A percentile compares a stretch with the other conserved stretches of the same genome.
These are phyloP conservation scores for Aphodius sticticus DNA, from an alignment of 2,888 invertebrate genomes.

Conservation along the genomic window DNA sequence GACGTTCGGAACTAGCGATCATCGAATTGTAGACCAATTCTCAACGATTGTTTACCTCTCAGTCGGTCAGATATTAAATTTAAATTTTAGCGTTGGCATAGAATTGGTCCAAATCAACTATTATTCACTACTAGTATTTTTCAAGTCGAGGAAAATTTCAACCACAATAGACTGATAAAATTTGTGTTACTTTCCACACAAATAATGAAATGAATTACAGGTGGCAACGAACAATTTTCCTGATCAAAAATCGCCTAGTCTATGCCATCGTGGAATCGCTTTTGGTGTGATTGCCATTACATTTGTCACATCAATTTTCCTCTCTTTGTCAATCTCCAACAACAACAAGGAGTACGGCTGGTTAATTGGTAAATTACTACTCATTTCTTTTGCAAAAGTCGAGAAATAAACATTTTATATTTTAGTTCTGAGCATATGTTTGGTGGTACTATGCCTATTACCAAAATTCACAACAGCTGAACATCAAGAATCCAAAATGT, in stretches of 20 bases:
- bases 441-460: conserved; percentile 65
- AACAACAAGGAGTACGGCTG: conserved; percentile 48
- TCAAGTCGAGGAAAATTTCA: too few relatives aligned
- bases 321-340: conserved; percentile 49
- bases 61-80: too few relatives aligned
- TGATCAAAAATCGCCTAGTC: conserved; percentile 50
- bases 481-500: conserved; percentile 48
- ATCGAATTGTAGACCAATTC: too few relatives aligned
- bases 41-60: too few relatives aligned
- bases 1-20: too few relatives aligned
- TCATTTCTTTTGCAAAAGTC: not conserved
- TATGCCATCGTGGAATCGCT: conserved; percentile 50
- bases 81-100: too few relatives aligned
- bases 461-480: conserved; percentile 60
- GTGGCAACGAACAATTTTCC: conserved; percentile 54
- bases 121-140: too few relatives aligned
- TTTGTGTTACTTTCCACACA: too few relatives aligned
- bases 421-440: conserved; percentile 64
- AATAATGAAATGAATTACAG: conserved; percentile 44
- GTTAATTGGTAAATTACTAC: conserved; percentile 49
- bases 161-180: not conserved
- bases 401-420: conserved; percentile 40
- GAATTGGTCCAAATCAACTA: too few relatives aligned
- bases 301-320: conserved; percentile 47
- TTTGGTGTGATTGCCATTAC: conserved; percentile 48